Conservation (phyloP, 53 echinoderm and acorn worm species). For the Echinarachnius parma region DNA sequence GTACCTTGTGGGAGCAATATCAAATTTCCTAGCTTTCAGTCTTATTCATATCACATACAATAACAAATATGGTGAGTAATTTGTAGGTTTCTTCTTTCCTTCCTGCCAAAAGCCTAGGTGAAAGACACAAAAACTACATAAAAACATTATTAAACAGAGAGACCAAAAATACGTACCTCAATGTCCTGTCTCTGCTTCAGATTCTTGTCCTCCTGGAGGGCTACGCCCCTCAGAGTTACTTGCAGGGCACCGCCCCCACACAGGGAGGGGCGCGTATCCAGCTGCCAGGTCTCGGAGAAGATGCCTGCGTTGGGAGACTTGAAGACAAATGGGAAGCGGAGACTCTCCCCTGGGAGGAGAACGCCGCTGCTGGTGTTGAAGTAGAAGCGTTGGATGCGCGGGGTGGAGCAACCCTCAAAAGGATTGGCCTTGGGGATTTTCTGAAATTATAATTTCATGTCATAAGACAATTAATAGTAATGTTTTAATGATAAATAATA, state of each 20-base stretch:
- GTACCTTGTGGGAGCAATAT: too few species aligned
- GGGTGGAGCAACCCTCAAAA: slow-evolving; percentile 69
- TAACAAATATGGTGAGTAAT: too few species aligned
- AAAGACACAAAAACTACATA: too few species aligned
- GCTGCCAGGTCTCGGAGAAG: slow-evolving; percentile 97
- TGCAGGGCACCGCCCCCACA: slow-evolving; percentile 84
- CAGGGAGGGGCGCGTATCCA: slow-evolving; percentile 85
- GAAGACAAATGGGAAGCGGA: slow-evolving; percentile 98
- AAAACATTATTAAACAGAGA: too few species aligned
- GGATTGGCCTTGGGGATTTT: slow-evolving; percentile 95
- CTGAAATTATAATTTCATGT: too few species aligned
- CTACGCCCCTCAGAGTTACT: slow-evolving; percentile 82
- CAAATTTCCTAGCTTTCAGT: too few species aligned
- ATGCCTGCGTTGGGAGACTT: slow-evolving; percentile 98
- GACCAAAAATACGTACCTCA: slow-evolving; percentile 72
- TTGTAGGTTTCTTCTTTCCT: too few species aligned
- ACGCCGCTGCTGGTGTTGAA: slow-evolving; percentile 99
- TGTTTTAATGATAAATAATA: too few species aligned
- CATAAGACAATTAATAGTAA: too few species aligned
- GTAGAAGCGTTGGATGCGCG: slow-evolving; percentile 89
- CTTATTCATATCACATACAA: too few species aligned
- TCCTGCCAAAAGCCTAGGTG: too few species aligned
- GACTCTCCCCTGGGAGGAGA: slow-evolving; percentile 86
- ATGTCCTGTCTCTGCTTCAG: slow-evolving; percentile 79
- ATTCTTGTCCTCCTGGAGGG: slow-evolving; percentile 94